Conservation (phyloP, 2,797 vertebrate species). For the Gymnocypris eckloni region DNA sequence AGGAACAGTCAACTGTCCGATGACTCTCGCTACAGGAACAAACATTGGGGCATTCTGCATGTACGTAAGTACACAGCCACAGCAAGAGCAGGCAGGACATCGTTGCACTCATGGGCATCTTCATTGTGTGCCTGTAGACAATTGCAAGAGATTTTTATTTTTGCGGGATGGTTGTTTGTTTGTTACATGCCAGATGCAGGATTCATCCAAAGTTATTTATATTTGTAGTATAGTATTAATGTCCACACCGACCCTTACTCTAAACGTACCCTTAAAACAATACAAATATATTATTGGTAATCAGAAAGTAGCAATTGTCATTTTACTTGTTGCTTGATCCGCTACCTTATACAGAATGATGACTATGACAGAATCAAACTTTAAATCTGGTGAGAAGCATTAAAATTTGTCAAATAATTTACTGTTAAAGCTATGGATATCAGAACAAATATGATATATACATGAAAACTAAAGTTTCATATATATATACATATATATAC, state of each 20-base stretch:
- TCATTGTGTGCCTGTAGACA: slow-evolving; percentile 64
- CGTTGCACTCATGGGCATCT: slow-evolving; percentile 55
- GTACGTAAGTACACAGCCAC: slow-evolving; percentile 68
- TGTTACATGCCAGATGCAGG: slow-evolving; percentile 7
- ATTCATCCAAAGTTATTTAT: background rate
- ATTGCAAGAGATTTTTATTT: background rate
- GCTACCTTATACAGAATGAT: too few species aligned
- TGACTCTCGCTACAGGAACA: slow-evolving; percentile 89
- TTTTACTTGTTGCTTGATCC: too few species aligned
- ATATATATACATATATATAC: too few species aligned
- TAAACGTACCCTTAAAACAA: too few species aligned
- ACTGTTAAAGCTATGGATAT: too few species aligned
- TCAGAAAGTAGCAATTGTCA: too few species aligned
- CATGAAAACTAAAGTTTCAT: too few species aligned
- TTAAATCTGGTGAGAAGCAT: too few species aligned
- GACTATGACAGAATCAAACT: too few species aligned
- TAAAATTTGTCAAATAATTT: too few species aligned
- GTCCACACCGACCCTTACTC: background rate
- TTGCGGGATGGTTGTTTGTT: background rate
- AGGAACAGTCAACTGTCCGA: slow-evolving; percentile 92
- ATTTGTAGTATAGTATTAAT: background rate
- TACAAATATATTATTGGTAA: too few species aligned
- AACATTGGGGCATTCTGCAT: slow-evolving; percentile 83
- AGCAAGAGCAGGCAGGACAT: slow-evolving; percentile 73
- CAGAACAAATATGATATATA: too few species aligned